phyloP scores from a whole-genome alignment of 2,797 vertebrate genomes.

The Xyrichtys novacula region DNA sequence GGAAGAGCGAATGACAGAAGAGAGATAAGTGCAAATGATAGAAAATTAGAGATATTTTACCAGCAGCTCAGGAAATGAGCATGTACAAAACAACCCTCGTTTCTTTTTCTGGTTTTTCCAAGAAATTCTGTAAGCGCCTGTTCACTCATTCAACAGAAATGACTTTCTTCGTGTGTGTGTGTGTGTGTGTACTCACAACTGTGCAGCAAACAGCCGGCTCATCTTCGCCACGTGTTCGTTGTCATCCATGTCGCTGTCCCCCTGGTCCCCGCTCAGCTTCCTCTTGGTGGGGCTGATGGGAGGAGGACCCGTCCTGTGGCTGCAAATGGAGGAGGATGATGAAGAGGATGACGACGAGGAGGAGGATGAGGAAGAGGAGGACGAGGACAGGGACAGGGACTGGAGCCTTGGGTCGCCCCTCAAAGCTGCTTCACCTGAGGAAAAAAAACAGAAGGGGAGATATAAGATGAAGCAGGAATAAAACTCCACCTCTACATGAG shows the following conservation, averaged over 20 bases:
- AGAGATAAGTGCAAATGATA: neutral
- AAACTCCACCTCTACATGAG: neutral
- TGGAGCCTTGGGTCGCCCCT: conserved; percentile 95
- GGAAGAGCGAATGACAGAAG: neutral
- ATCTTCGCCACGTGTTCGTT: conserved; percentile 95
- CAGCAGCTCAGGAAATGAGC: conserved; percentile 5
- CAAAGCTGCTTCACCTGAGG: conserved; percentile 93
- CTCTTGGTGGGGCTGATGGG: conserved; percentile 98
- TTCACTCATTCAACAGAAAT: neutral
- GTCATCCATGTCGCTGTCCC: conserved; percentile 92
- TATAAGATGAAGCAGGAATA: neutral
- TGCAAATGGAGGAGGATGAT: conserved; percentile 81
- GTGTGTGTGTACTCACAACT: conserved; percentile 88
- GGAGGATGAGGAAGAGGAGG: conserved; percentile 80
- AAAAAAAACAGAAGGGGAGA: neutral
- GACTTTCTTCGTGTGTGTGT: neutral
- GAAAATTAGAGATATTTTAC: conserved; percentile 15
- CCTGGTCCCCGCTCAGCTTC: conserved; percentile 92
- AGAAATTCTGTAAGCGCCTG: neutral
- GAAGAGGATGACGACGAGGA: conserved; percentile 76
- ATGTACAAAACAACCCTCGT: neutral
- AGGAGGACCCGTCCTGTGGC: conserved; percentile 94
- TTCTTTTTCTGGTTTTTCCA: conserved; percentile 5
- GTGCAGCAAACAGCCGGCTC: conserved; percentile 93
- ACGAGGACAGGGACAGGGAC: conserved; percentile 90